phyloP scores from a whole-genome alignment of 2,797 vertebrate genomes.

The Acipenser oxyrinchus region DNA sequence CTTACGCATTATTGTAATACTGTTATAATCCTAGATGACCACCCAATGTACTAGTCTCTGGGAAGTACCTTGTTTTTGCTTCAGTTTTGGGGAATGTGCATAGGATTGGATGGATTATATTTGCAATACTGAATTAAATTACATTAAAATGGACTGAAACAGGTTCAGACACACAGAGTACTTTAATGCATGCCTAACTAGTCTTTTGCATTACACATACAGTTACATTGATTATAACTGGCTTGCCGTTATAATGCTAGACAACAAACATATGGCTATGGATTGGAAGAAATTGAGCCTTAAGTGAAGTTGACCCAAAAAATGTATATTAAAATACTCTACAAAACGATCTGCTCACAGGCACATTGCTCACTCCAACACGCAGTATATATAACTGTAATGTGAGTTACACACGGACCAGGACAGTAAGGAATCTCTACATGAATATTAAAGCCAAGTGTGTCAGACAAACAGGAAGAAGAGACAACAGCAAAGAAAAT shows the following conservation, averaged over 20 bases:
- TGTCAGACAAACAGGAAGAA: too few relatives aligned
- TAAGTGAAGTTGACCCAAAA: conserved; percentile 58
- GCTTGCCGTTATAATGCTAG: background rate
- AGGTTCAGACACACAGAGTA: background rate
- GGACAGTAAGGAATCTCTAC: too few relatives aligned
- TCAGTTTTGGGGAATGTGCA: background rate
- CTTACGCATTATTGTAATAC: conserved; percentile 1
- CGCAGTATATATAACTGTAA: too few relatives aligned
- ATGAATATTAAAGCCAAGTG: too few relatives aligned
- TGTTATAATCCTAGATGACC: background rate
- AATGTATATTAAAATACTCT: conserved; percentile 49
- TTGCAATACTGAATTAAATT: background rate
- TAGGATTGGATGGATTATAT: background rate
- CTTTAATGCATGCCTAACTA: background rate
- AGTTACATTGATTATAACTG: background rate
- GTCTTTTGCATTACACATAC: background rate
- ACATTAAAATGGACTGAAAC: background rate
- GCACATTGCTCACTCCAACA: too few relatives aligned
- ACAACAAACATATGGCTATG: conserved; percentile 7
- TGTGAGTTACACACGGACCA: too few relatives aligned
- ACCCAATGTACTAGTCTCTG: background rate
- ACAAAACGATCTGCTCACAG: too few relatives aligned
- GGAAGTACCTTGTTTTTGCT: background rate
- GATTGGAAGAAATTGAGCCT: conserved; percentile 33
- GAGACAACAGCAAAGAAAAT: too few relatives aligned